Evolutionary conservation across 2,113 vertebrate genomes (phyloP).

Genomic region (Okapia johnstoni): DNA sequence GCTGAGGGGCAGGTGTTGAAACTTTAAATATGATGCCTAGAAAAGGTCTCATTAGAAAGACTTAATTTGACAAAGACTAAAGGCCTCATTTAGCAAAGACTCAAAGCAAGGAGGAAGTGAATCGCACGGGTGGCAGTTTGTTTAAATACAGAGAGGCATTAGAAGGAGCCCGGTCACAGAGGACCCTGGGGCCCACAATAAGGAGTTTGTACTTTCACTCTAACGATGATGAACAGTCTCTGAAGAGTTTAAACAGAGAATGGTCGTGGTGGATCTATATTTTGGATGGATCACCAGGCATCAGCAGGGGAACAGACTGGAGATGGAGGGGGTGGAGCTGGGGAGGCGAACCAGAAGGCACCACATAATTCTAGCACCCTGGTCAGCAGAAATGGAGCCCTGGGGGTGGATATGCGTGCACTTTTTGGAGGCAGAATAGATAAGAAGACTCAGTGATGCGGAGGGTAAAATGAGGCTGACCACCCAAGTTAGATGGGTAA

Average conservation of each 20-base stretch:
- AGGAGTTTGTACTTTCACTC: background rate
- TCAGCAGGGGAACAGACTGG: background rate
- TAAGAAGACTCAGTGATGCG: background rate
- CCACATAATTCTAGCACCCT: accelerated
- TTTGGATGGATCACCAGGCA: background rate
- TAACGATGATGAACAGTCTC: background rate
- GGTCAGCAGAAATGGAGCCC: background rate
- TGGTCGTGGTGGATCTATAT: accelerated
- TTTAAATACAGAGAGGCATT: background rate
- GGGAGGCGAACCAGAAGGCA: accelerated
- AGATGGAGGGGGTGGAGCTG: background rate
- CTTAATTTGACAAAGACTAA: background rate
- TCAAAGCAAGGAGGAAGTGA: background rate
- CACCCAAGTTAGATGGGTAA: background rate
- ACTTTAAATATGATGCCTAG: background rate
- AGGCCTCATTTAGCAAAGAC: background rate
- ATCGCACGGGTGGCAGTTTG: accelerated
- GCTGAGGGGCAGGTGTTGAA: background rate
- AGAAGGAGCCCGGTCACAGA: background rate
- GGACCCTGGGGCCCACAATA: background rate
- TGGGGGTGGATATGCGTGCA: accelerated
- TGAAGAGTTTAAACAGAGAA: background rate
- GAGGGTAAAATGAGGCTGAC: too few relatives aligned
- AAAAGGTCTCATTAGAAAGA: background rate
- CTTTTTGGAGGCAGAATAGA: background rate